Evolutionary conservation across 2,888 invertebrate genomes (phyloP).

Genomic region (Cotesia congregata): DNA sequence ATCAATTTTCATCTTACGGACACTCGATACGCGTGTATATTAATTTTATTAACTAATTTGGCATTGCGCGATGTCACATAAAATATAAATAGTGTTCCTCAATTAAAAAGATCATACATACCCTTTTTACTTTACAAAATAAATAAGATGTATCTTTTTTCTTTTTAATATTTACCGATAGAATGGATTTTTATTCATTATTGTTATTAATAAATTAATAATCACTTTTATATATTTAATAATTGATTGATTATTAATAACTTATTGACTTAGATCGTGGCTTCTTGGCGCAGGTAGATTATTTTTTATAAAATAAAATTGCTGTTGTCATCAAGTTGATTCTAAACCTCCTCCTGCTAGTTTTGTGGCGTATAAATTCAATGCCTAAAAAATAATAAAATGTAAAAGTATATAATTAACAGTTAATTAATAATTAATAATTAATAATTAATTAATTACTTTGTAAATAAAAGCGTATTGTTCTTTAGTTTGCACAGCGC

Average conservation of each 20-base stretch:
- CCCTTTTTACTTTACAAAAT: too few species aligned
- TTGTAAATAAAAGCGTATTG: constrained; percentile 94
- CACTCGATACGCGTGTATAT: neutral
- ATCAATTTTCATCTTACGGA: neutral
- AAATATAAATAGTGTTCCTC: neutral
- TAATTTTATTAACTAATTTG: constrained; percentile 15
- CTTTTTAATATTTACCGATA: too few species aligned
- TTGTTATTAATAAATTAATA: neutral
- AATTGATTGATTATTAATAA: constrained; percentile 42
- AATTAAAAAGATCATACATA: neutral
- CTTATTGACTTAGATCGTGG: constrained; percentile 49
- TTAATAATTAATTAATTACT: constrained; percentile 79
- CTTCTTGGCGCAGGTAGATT: constrained; percentile 17
- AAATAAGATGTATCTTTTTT: too few species aligned
- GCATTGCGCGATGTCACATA: constrained; percentile 21
- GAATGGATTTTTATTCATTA: neutral
- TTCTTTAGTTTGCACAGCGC: constrained; percentile 90
- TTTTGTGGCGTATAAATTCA: constrained; percentile 87
- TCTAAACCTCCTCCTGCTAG: constrained; percentile 82
- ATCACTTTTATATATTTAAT: constrained; percentile 13
- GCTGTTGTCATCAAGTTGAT: constrained; percentile 67
- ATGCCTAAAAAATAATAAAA: constrained; percentile 72
- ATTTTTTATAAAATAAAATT: constrained; percentile 2
- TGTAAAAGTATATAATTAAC: constrained; percentile 1
- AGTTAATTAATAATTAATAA: neutral